These are phyloP conservation scores for Acleris laterana DNA, from an alignment of 2,888 invertebrate genomes.

Conservation along the genomic window DNA sequence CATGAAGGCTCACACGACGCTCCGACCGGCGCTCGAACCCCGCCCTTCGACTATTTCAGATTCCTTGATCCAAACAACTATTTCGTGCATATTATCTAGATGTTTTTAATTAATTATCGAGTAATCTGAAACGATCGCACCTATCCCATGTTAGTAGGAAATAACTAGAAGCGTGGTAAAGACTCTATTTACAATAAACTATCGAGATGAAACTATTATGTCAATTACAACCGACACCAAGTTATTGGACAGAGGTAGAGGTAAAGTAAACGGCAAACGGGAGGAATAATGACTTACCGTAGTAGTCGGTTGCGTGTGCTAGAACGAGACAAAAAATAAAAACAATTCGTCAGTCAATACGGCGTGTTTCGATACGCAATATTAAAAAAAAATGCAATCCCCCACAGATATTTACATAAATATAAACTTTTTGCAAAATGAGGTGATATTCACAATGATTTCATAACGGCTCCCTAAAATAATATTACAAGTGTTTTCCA, in stretches of 20 bases:
- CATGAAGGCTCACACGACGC: conserved; percentile 49
- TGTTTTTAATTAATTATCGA: conserved; percentile 64
- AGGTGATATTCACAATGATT: conserved; percentile 61
- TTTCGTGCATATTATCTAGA: conserved; percentile 9
- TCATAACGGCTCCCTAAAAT: conserved; percentile 31
- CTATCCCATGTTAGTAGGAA: conserved; percentile 76
- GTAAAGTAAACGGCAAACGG: conserved; percentile 72
- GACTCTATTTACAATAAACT: conserved; percentile 72
- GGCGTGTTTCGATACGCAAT: conserved; percentile 31
- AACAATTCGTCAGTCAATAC: conserved; percentile 67
- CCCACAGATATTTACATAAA: conserved; percentile 43
- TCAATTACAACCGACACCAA: conserved; percentile 72
- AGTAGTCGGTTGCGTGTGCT: conserved; percentile 99
- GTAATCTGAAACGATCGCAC: conserved; percentile 67
- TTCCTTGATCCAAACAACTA: conserved; percentile 61
- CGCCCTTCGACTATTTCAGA: conserved; percentile 55
- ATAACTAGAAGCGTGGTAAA: conserved; percentile 79
- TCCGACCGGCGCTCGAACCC: conserved; percentile 58
- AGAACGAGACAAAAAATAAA: conserved; percentile 78
- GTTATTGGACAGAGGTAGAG: conserved; percentile 62
- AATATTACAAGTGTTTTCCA: not conserved
- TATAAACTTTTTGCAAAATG: conserved; percentile 41
- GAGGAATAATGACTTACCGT: conserved; percentile 97
- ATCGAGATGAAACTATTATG: conserved; percentile 58
- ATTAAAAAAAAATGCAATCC: conserved; percentile 39